A percentile compares a stretch with the other conserved stretches of the same genome.
These are phyloP conservation scores for Erynnis tages DNA, from an alignment of 2,888 invertebrate genomes.

Conservation along the genomic window DNA sequence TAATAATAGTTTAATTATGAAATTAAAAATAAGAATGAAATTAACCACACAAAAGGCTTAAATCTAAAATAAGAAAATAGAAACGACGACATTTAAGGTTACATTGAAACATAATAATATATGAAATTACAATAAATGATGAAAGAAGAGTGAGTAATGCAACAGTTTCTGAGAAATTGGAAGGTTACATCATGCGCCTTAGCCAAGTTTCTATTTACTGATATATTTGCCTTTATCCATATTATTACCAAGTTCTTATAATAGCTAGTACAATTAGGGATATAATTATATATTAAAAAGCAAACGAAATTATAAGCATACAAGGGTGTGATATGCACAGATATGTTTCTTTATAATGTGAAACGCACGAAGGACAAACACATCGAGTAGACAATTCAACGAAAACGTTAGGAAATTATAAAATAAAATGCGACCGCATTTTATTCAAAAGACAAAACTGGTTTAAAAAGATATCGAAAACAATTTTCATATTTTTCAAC, in stretches of 20 bases:
- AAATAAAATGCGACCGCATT: conserved; percentile 3
- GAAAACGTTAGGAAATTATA: conserved; percentile 10
- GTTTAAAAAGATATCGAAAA: conserved; percentile 49
- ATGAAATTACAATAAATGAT: conserved; percentile 34
- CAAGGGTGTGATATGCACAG: conserved; percentile 64
- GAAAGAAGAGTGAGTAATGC: conserved; percentile 36
- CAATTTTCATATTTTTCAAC: conserved; percentile 67
- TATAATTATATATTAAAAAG: conserved; percentile 58
- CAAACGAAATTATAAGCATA: conserved; percentile 62
- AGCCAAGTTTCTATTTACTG: conserved; percentile 65
- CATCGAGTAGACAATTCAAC: conserved; percentile 22
- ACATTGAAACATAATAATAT: conserved; percentile 48
- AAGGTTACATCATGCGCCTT: conserved; percentile 57
- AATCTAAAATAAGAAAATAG: conserved; percentile 69
- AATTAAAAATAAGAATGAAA: conserved; percentile 80
- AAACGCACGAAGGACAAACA: conserved; percentile 41
- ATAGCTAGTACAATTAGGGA: conserved; percentile 59
- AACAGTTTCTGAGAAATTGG: conserved; percentile 42
- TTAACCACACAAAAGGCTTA: conserved; percentile 80
- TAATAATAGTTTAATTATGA: conserved; percentile 80
- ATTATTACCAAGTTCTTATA: conserved; percentile 51
- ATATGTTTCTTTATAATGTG: conserved; percentile 52
- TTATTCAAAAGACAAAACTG: conserved; percentile 34
- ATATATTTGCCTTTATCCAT: conserved; percentile 71
- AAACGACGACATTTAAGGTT: conserved; percentile 57